phyloP scores from a whole-genome alignment of 2,797 vertebrate genomes.

The Sandelia bainsii region DNA sequence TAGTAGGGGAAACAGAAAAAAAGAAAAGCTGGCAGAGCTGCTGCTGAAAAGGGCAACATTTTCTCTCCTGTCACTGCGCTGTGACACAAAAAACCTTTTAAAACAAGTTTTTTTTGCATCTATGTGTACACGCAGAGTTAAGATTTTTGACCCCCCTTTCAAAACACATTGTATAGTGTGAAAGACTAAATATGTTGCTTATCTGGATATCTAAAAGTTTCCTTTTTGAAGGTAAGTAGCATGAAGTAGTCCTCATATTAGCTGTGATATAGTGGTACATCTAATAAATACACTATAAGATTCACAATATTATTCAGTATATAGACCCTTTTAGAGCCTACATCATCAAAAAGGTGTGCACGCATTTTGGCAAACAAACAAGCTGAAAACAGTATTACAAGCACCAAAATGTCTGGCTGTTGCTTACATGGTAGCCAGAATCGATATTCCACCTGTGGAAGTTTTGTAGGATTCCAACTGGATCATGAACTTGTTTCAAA shows the following conservation, averaged over 20 bases:
- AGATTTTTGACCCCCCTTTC: conserved; percentile 3
- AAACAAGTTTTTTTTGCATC: conserved; percentile 2
- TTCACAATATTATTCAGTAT: neutral
- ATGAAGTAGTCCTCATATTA: neutral
- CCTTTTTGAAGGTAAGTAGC: neutral
- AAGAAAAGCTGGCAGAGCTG: conserved; percentile 4
- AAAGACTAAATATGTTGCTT: neutral
- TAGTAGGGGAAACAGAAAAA: neutral
- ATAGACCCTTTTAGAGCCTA: no score
- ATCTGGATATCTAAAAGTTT: neutral
- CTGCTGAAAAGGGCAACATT: conserved; percentile 4
- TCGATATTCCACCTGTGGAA: no score
- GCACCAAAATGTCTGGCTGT: no score
- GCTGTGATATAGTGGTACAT: neutral
- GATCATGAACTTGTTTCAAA: no score
- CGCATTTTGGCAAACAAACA: no score
- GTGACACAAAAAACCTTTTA: conserved; percentile 12
- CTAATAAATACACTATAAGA: neutral
- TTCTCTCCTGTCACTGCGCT: neutral
- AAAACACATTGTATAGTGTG: neutral
- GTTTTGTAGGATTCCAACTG: no score
- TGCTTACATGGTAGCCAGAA: no score
- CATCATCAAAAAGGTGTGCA: no score
- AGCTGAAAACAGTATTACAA: no score
- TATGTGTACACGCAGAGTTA: neutral